phyloP scores from a whole-genome alignment of 2,113 vertebrate genomes.

The Neogobius melanostomus region DNA sequence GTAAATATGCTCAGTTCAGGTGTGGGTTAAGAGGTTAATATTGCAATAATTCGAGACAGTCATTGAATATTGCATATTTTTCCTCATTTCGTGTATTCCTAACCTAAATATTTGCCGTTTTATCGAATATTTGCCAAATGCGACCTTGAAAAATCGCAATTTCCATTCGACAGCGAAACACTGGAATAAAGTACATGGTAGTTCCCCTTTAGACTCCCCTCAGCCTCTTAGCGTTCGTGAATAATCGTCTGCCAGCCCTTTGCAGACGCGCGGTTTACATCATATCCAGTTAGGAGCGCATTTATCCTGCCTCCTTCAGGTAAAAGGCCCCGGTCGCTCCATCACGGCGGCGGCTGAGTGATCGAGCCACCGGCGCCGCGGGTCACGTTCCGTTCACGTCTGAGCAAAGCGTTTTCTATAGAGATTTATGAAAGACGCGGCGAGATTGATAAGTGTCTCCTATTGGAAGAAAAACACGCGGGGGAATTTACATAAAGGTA shows the following conservation, averaged over 20 bases:
- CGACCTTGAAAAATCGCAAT: no score
- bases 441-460: neutral
- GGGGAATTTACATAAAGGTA: neutral
- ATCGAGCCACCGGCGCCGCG: conserved; percentile 32
- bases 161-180: no score
- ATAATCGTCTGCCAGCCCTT: conserved; percentile 61
- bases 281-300: conserved; percentile 49
- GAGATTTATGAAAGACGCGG: neutral
- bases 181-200: neutral
- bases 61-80: no score
- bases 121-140: no score
- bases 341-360: conserved; percentile 34
- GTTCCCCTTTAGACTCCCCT: conserved; percentile 17
- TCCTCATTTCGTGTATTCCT: no score
- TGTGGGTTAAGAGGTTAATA: no score
- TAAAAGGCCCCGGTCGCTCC: conserved; percentile 31
- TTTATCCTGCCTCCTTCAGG: conserved; percentile 62
- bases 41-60: no score
- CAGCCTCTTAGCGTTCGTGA: conserved; percentile 42
- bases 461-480: neutral
- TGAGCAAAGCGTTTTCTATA: neutral
- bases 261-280: conserved; percentile 57
- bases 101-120: no score
- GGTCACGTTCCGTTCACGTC: conserved; percentile 10
- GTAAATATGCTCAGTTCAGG: no score